Evolutionary conservation across 2,888 invertebrate species (phyloP), one percentile per base, ranked within the genome.

Genomic region (Ashinkailepas kermadecensis): DNA sequence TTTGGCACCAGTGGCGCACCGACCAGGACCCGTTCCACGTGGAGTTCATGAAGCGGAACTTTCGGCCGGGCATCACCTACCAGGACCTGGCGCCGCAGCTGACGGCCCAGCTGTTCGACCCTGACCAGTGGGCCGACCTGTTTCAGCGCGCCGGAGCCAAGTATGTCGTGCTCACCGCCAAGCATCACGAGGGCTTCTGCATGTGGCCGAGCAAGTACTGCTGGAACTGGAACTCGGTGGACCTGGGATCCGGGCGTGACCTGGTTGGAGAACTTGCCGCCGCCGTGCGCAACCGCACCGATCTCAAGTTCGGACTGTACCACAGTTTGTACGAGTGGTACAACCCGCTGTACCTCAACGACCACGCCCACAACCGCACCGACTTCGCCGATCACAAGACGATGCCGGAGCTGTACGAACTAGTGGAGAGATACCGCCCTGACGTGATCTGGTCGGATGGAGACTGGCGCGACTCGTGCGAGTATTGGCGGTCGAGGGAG

Each of bases 391-490:
- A 23, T 10, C 79, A 58, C 39, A 84, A 95, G 87, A 89, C 92
- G 23, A 88, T 92, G 84, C 95, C 95, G 0, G 96, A 97, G 87
- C 89, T 97, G 86, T 90, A 91, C 83, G 95, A 96, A 86, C 86
- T 95, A 81, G 83, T 83, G 54, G 78, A 81, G 23, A 21, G 83
- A 12, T 90, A 90, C 84, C 83, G 88, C 70, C 90, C 90, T 0
- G 94, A 95, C 57, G 89, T 97, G 0, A 87, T 97, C 23, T 97
- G 97, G 97, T 92, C 95, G 0, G 97, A 97, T 87, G 97, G 97
- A 0, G 82, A 83, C 64, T 83, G 82, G 82, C 82, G 85, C 39
- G 81, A 74, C 1, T 15, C 21, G 11, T 81, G 79, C 74, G 89
- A 89, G 0, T 97, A 97, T 86, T 97, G 95, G 95, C 91, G 91